Conservation (phyloP, 2,888 invertebrate species). For the Drosophila anomalata region DNA sequence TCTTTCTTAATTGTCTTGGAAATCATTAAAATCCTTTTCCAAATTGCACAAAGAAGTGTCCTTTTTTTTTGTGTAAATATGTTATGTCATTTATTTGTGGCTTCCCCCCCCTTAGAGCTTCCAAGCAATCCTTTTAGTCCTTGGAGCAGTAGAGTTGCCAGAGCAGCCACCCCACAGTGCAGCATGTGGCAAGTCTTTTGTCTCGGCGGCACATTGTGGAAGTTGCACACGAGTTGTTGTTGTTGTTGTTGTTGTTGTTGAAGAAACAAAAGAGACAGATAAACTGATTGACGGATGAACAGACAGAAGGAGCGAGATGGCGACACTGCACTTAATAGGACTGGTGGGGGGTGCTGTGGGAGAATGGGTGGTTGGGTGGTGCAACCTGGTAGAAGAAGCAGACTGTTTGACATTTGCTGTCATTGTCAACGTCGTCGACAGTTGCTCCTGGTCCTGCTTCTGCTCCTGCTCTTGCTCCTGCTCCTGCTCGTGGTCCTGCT, state of each 20-base stretch:
- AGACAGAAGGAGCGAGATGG: slow-evolving; percentile 19
- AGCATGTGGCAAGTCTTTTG: slow-evolving; percentile 41
- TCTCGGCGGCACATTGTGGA: slow-evolving; percentile 35
- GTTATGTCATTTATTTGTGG: no score
- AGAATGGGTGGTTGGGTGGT: background rate
- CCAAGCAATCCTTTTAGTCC: no score
- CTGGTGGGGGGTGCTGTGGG: background rate
- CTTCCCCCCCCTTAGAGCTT: background rate
- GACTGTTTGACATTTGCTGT: slow-evolving; percentile 75
- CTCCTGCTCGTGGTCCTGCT: slow-evolving; percentile 4
- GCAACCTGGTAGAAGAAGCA: slow-evolving; percentile 8
- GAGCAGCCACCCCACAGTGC: background rate
- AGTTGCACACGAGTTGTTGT: slow-evolving; percentile 51
- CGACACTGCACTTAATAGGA: slow-evolving; percentile 34
- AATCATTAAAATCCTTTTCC: background rate
- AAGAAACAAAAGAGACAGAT: slow-evolving; percentile 38
- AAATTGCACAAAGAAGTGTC: background rate
- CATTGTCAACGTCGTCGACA: slow-evolving; percentile 65
- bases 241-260: background rate
- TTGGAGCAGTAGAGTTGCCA: no score
- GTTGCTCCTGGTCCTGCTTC: slow-evolving; percentile 15
- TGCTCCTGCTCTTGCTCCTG: slow-evolving; percentile 16
- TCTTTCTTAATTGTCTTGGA: background rate
- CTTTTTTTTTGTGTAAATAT: background rate
- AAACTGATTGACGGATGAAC: slow-evolving; percentile 46